A percentile compares a stretch with the other conserved stretches of the same genome.
These are phyloP conservation scores for Drosophila meridionalis DNA, from an alignment of 2,888 invertebrate species.

Conservation along the genomic window DNA sequence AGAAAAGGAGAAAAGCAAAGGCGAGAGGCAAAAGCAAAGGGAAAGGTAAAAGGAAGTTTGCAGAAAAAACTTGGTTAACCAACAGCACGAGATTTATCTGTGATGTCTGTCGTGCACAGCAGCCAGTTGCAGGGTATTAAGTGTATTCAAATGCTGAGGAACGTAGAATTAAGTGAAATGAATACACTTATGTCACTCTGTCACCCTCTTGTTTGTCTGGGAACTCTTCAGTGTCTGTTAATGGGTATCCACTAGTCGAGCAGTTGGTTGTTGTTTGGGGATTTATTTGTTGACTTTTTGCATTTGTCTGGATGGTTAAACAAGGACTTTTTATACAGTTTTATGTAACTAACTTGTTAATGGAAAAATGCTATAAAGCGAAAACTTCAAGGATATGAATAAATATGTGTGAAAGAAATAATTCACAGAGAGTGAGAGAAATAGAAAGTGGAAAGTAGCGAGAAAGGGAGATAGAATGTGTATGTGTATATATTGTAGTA, in stretches of 20 bases:
- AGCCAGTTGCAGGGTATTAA: not conserved
- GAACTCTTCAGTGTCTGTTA: not conserved
- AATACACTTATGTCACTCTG: not conserved
- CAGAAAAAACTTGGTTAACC: conserved; percentile 4
- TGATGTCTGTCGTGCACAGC: not conserved
- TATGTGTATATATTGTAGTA: not conserved
- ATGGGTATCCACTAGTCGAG: conserved; percentile 13
- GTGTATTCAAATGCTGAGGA: not conserved
- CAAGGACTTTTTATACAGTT: conserved; percentile 22
- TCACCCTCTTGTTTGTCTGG: not conserved
- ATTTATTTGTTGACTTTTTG: conserved; percentile 31
- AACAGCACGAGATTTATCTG: not conserved
- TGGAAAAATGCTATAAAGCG: not conserved
- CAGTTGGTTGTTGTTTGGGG: not conserved
- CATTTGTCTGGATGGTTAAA: conserved; percentile 30
- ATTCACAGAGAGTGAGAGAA: not conserved
- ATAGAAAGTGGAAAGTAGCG: not conserved
- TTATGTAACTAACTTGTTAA: conserved; percentile 15
- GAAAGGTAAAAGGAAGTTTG: not conserved
- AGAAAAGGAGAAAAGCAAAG: too few species aligned
- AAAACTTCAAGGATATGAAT: not conserved
- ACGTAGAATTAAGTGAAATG: not conserved
- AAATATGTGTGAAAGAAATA: not conserved
- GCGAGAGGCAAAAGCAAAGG: not conserved
- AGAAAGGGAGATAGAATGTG: not conserved